Evolutionary conservation across 1,140 invertebrate species (phyloP).

Genomic region (Lucilia cuprina): DNA sequence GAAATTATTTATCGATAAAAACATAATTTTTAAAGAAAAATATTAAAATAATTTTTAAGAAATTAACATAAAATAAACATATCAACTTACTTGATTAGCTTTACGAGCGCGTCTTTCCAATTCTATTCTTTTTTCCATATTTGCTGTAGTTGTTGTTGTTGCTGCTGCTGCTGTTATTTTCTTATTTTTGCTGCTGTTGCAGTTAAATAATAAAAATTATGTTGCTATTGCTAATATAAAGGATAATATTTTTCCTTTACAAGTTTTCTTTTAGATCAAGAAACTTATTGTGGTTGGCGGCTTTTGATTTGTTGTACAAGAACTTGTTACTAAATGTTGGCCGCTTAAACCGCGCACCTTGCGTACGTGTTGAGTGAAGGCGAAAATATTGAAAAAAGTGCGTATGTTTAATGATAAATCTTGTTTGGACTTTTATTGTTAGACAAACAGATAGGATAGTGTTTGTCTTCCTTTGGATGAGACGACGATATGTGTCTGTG

Average conservation of each 20-base stretch:
- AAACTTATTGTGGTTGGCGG: not conserved
- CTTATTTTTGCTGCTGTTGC: slow-evolving; percentile 6
- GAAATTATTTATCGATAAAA: not conserved
- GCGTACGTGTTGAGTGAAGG: not conserved
- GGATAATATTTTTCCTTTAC: too few species aligned
- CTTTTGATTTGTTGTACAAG: not conserved
- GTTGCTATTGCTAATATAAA: too few species aligned
- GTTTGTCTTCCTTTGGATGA: not conserved
- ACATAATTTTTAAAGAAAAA: slow-evolving; percentile 4
- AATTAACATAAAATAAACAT: not conserved
- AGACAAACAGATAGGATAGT: not conserved
- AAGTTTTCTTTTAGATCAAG: not conserved
- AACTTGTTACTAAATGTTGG: not conserved
- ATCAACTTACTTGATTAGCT: slow-evolving; percentile 76
- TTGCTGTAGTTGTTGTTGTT: slow-evolving; percentile 33
- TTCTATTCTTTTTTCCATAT: slow-evolving; percentile 89
- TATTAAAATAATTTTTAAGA: not conserved
- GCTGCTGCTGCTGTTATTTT: not conserved
- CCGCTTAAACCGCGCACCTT: not conserved
- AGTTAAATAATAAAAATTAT: too few species aligned
- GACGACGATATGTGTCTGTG: not conserved
- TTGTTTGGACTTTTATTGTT: not conserved
- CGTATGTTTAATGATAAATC: not conserved
- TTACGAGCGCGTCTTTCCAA: slow-evolving; percentile 83
- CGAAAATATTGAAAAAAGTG: not conserved